A percentile compares a stretch with the other conserved stretches of the same genome.
Evolutionary conservation across 2,888 invertebrate species (phyloP).

Genomic region (Lamellibrachia columna): DNA sequence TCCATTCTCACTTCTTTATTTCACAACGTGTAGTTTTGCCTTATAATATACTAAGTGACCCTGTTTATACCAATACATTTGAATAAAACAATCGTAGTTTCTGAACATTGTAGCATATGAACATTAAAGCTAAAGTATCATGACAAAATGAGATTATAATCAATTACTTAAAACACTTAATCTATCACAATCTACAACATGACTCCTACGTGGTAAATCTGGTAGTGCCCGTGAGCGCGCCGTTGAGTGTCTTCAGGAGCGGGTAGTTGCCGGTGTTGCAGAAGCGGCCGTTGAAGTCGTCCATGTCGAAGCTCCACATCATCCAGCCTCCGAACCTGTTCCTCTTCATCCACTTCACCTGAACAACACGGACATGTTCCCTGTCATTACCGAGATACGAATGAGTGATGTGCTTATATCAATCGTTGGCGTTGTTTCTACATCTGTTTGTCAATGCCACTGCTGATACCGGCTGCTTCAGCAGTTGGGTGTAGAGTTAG

Average conservation of each 20-base stretch:
- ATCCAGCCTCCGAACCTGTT: neutral
- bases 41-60: neutral
- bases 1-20: neutral
- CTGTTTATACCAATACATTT: too few relatives aligned
- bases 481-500: too few relatives aligned
- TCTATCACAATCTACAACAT: neutral
- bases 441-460: too few relatives aligned
- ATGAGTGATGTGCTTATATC: too few relatives aligned
- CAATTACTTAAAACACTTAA: neutral
- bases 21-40: neutral
- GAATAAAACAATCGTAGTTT: too few relatives aligned
- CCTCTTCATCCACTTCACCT: neutral
- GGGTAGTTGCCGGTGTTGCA: slow-evolving; percentile 11
- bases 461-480: too few relatives aligned
- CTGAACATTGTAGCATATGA: too few relatives aligned
- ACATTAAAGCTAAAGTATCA: too few relatives aligned
- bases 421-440: too few relatives aligned
- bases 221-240: neutral
- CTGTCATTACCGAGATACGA: too few relatives aligned
- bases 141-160: neutral
- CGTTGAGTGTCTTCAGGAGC: neutral
- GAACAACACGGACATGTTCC: neutral
- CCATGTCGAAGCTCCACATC: neutral
- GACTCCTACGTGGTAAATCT: neutral
- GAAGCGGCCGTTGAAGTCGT: neutral